Conservation (phyloP, 2,113 vertebrate genomes). For the Acinonyx jubatus region DNA sequence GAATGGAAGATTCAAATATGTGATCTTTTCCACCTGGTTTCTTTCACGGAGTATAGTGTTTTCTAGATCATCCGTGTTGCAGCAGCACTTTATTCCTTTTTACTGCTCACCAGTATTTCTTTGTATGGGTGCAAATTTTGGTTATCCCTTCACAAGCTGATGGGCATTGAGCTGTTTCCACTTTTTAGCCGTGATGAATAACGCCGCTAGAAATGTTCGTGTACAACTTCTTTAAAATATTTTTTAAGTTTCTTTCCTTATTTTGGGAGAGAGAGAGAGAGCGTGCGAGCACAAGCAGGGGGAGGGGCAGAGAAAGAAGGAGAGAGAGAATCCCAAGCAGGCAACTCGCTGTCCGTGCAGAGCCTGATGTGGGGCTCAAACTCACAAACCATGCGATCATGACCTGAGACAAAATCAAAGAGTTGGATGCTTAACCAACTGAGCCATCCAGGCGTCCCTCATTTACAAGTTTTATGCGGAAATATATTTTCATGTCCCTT, state of each 20-base stretch:
- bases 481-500: not conserved
- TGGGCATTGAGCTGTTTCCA: not conserved
- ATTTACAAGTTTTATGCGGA: not conserved
- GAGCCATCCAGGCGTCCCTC: too few species aligned
- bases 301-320: too few species aligned
- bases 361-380: too few species aligned
- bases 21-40: not conserved
- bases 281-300: rapidly evolving
- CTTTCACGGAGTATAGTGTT: not conserved
- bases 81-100: not conserved
- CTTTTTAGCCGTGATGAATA: not conserved
- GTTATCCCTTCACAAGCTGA: not conserved
- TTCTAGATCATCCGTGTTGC: not conserved
- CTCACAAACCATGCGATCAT: too few species aligned
- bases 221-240: not conserved
- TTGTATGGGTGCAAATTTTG: not conserved
- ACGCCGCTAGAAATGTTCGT: not conserved
- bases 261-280: too few species aligned
- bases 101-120: not conserved
- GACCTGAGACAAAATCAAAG: too few species aligned
- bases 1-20: not conserved
- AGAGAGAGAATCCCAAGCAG: too few species aligned
- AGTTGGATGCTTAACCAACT: too few species aligned
- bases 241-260: too few species aligned
- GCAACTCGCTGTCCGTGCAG: too few species aligned